These are phyloP conservation scores for Tenodera sinensis DNA, from an alignment of 2,888 invertebrate genomes.

Conservation along the genomic window DNA sequence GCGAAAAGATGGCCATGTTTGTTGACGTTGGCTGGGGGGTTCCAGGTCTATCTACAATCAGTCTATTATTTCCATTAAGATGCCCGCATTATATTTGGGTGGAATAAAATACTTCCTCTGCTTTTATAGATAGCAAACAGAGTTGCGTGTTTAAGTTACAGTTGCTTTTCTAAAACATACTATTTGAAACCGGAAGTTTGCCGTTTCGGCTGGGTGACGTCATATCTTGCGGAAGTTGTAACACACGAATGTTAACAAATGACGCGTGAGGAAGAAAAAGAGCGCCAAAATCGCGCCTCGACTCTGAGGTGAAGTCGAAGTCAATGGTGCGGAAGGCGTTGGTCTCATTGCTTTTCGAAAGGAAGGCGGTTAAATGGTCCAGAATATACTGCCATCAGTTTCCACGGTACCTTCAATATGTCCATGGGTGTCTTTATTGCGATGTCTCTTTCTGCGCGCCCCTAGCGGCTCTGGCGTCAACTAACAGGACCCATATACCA, in stretches of 20 bases:
- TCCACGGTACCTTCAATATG: not conserved
- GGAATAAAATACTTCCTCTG: too few relatives aligned
- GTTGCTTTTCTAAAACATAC: too few relatives aligned
- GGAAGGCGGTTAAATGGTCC: not conserved
- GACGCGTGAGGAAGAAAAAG: not conserved
- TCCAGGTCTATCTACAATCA: too few relatives aligned
- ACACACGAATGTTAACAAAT: slow-evolving; percentile 6
- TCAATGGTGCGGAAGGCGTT: not conserved
- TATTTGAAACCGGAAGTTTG: not conserved
- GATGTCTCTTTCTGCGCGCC: not conserved
- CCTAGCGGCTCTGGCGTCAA: not conserved
- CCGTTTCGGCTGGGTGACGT: not conserved
- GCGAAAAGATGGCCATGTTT: too few relatives aligned
- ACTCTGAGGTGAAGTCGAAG: not conserved
- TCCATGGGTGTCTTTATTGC: not conserved
- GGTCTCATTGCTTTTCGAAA: not conserved
- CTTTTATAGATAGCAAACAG: too few relatives aligned
- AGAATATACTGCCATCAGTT: slow-evolving; percentile 9
- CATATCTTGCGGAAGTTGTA: not conserved
- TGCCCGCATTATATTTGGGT: too few relatives aligned
- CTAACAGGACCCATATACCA: not conserved
- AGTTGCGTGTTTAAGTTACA: too few relatives aligned
- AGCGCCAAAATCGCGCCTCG: not conserved
- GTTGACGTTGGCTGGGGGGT: too few relatives aligned
- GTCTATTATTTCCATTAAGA: too few relatives aligned